Evolutionary conservation across 2,797 vertebrate species (phyloP).

Genomic region (Chrosomus eos): DNA sequence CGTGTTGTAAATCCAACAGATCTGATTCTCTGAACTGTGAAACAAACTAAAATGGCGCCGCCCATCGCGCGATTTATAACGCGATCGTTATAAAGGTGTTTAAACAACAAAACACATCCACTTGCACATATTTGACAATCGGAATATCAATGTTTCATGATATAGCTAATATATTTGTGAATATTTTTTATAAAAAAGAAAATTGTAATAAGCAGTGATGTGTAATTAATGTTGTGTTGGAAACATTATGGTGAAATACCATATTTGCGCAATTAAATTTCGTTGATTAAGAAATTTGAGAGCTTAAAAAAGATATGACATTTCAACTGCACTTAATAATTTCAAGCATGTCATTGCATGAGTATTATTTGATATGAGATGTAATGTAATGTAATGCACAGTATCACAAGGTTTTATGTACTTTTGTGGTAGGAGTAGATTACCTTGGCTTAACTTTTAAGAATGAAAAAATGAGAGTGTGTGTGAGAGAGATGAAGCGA

Average conservation of each 20-base stretch:
- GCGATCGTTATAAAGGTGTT: no score
- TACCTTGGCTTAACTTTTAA: conserved; percentile 39
- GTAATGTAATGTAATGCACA: background rate
- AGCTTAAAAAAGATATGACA: conserved; percentile 18
- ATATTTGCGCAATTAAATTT: background rate
- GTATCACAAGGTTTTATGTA: conserved; percentile 2
- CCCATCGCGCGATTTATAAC: no score
- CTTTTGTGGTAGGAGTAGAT: conserved; percentile 35
- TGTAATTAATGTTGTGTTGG: background rate
- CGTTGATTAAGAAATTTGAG: no score
- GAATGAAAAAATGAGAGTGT: conserved; percentile 18
- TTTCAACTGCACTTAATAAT: conserved; percentile 18
- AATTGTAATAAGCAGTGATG: background rate
- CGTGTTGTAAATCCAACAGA: no score
- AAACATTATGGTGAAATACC: background rate
- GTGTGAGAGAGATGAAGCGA: conserved; percentile 12
- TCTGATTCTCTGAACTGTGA: no score
- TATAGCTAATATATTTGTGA: no score
- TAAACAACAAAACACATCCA: no score
- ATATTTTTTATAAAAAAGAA: no score
- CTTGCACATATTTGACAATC: no score
- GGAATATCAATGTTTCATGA: no score
- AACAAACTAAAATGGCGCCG: no score
- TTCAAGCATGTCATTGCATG: background rate
- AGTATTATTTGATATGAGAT: conserved; percentile 25